Percentiles rank a stretch among this genome's conserved stretches.
Conservation (phyloP, 2,888 invertebrate genomes). For the Neocrepidodera transversa region DNA sequence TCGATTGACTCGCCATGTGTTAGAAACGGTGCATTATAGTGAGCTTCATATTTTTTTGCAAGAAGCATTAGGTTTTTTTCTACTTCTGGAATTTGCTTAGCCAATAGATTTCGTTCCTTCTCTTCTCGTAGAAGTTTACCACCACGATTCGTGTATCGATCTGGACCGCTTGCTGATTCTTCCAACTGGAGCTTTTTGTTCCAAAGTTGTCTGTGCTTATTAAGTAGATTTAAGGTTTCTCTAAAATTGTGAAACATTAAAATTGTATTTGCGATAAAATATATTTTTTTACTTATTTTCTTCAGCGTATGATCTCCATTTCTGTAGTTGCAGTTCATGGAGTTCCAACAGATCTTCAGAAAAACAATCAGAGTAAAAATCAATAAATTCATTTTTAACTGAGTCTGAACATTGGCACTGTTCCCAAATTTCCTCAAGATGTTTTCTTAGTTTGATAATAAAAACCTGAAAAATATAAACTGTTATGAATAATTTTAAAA, state of each 20-base stretch:
- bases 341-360: constrained; percentile 80
- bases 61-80: constrained; percentile 70
- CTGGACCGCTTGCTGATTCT: constrained; percentile 77
- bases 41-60: constrained; percentile 64
- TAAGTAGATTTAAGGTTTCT: constrained; percentile 70
- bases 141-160: constrained; percentile 86
- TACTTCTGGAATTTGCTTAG: constrained; percentile 75
- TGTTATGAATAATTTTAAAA: background rate
- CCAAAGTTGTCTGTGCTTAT: constrained; percentile 75
- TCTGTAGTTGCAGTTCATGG: constrained; percentile 80
- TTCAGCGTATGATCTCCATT: constrained; percentile 70
- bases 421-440: constrained; percentile 79
- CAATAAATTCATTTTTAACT: constrained; percentile 69
- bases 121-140: constrained; percentile 87
- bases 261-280: no score
- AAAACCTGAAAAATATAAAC: constrained; percentile 53
- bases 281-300: constrained; percentile 69
- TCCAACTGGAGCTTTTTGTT: constrained; percentile 78
- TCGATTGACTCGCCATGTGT: constrained; percentile 70
- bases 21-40: constrained; percentile 65
- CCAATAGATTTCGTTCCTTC: constrained; percentile 81
- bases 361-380: constrained; percentile 72
- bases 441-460: constrained; percentile 72
- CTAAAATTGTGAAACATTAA: constrained; percentile 53
- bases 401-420: constrained; percentile 71